phyloP scores from a whole-genome alignment of 1,140 invertebrate species.

The Neoseiulus cucumeris region DNA sequence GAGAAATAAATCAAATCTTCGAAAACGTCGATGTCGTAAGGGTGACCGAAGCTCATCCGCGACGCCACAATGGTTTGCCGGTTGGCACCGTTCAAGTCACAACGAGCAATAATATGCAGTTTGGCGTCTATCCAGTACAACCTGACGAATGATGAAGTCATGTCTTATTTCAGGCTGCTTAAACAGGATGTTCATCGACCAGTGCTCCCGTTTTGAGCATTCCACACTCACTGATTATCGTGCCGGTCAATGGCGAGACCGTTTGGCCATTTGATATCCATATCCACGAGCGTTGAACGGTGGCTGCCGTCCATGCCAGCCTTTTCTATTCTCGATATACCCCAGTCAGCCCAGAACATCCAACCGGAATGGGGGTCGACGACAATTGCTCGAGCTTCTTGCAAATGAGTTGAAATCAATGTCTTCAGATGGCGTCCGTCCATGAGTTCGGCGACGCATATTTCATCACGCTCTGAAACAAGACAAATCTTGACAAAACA shows the following conservation, averaged over 20 bases:
- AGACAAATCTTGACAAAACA: constrained; percentile 25
- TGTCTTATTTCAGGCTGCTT: too few relatives aligned
- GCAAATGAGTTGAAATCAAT: constrained; percentile 55
- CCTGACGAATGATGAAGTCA: constrained; percentile 32
- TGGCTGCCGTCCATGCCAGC: constrained; percentile 82
- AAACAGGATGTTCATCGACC: too few relatives aligned
- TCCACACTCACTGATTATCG: constrained; percentile 31
- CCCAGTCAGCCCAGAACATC: constrained; percentile 97
- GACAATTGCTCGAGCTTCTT: constrained; percentile 84
- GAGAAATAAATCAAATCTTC: constrained; percentile 32
- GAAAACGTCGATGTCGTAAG: constrained; percentile 27
- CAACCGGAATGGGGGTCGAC: constrained; percentile 87
- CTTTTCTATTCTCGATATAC: constrained; percentile 71
- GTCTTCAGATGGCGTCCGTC: constrained; percentile 71
- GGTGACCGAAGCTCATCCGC: not conserved
- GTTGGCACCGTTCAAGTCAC: constrained; percentile 16
- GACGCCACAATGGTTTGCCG: constrained; percentile 15
- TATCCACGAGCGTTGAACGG: constrained; percentile 53
- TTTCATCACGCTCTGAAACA: constrained; percentile 70
- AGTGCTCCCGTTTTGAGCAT: too few relatives aligned
- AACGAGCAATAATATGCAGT: constrained; percentile 28
- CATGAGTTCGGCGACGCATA: constrained; percentile 57
- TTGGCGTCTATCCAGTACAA: constrained; percentile 29
- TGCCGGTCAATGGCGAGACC: constrained; percentile 50
- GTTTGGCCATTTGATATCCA: constrained; percentile 89